These are phyloP conservation scores for Coelopa frigida DNA, from an alignment of 1,140 invertebrate species.

Conservation along the genomic window DNA sequence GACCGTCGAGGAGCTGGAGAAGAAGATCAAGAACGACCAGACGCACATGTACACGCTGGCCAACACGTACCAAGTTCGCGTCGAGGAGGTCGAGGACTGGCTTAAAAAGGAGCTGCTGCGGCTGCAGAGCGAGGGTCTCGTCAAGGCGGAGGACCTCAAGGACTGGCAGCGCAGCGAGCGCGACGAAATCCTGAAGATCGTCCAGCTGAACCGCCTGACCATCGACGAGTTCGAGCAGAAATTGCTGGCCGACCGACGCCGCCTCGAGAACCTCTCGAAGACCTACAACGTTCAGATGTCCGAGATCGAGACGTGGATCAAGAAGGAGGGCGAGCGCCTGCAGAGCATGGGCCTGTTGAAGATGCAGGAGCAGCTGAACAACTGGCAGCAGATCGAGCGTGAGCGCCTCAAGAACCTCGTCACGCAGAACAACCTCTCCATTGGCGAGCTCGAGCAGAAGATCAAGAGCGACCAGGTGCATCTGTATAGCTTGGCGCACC, in stretches of 20 bases:
- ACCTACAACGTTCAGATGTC: conserved; percentile 35
- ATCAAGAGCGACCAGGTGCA: conserved; percentile 34
- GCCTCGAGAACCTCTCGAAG: conserved; percentile 27
- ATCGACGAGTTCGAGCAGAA: conserved; percentile 35
- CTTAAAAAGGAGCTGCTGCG: conserved; percentile 34
- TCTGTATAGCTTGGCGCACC: conserved; percentile 33
- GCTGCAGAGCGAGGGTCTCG: conserved; percentile 30
- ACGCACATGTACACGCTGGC: conserved; percentile 32
- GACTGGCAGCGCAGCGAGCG: conserved; percentile 37
- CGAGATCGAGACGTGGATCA: conserved; percentile 39
- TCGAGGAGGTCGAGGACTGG: conserved; percentile 40
- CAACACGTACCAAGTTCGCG: conserved; percentile 32
- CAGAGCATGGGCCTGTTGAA: conserved; percentile 34
- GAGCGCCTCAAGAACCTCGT: conserved; percentile 32
- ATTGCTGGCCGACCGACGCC: conserved; percentile 26
- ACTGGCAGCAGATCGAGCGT: conserved; percentile 39
- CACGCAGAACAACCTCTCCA: conserved; percentile 34
- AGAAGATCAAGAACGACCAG: conserved; percentile 38
- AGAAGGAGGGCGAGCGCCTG: conserved; percentile 33
- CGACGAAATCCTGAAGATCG: conserved; percentile 23
- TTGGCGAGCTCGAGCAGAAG: conserved; percentile 32
- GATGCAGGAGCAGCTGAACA: conserved; percentile 32
- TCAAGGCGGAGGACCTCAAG: conserved; percentile 34
- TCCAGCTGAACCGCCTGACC: conserved; percentile 31
- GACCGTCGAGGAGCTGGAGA: conserved; percentile 33